A percentile compares a stretch with the other conserved stretches of the same genome.
Conservation (phyloP, 2,113 vertebrate genomes). For the Fregata magnificens region DNA sequence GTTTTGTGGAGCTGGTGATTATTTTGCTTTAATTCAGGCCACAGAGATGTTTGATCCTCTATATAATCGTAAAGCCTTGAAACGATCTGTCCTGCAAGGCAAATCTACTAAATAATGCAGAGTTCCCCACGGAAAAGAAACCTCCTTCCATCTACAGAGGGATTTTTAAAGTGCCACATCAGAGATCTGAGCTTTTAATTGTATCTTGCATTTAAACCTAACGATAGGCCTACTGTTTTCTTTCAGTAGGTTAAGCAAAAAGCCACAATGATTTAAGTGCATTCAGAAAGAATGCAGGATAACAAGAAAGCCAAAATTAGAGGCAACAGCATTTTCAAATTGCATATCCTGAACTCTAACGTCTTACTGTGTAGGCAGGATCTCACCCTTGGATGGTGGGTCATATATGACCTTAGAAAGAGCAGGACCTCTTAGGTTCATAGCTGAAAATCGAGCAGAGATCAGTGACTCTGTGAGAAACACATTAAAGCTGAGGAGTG, state of each 20-base stretch:
- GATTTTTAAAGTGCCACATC: conserved; percentile 23
- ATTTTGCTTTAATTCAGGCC: conserved; percentile 37
- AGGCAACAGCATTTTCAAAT: neutral
- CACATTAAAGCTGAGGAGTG: neutral
- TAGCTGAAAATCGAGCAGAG: neutral
- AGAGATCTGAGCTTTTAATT: conserved; percentile 39
- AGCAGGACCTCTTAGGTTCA: neutral
- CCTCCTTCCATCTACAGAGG: conserved; percentile 22
- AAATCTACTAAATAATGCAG: conserved; percentile 60
- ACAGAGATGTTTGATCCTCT: conserved; percentile 47
- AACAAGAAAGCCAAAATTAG: neutral
- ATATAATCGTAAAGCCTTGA: neutral
- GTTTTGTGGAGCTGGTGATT: neutral
- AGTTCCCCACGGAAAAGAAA: conserved; percentile 36
- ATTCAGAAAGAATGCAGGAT: neutral
- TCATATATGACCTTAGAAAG: neutral
- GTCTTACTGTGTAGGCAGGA: neutral
- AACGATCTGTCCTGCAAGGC: conserved; percentile 50
- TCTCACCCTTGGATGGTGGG: neutral
- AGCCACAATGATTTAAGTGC: neutral
- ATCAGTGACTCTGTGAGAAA: neutral
- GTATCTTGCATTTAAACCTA: conserved; percentile 16
- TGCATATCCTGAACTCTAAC: neutral
- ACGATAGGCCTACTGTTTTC: neutral
- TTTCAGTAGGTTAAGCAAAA: neutral